phyloP scores from a whole-genome alignment of 1,140 invertebrate genomes.

The Drosophila simulans region DNA sequence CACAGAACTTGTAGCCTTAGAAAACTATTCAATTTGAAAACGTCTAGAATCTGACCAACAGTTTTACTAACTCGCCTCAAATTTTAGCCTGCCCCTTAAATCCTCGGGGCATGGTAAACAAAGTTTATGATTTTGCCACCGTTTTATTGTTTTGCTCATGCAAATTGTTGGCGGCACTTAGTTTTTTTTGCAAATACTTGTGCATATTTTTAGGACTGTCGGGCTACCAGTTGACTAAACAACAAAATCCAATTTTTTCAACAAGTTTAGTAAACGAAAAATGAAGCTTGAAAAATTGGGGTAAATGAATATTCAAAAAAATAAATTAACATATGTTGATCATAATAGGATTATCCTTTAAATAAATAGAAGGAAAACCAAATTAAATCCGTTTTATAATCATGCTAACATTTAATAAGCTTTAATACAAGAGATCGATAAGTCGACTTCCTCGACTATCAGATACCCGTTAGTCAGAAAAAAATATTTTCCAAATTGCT shows the following conservation, averaged over 20 bases:
- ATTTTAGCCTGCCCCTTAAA: constrained; percentile 28
- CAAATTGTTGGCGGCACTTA: constrained; percentile 72
- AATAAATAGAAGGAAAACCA: background rate
- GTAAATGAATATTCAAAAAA: too few species aligned
- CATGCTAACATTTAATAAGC: background rate
- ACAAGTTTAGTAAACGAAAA: constrained; percentile 31
- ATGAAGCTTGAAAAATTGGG: background rate
- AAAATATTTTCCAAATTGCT: too few species aligned
- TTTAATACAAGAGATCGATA: background rate
- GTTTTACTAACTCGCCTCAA: constrained; percentile 13
- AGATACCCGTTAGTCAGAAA: too few species aligned
- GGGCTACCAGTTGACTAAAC: constrained; percentile 2
- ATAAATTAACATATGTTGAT: too few species aligned
- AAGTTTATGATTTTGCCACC: constrained; percentile 41
- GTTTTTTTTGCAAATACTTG: constrained; percentile 74
- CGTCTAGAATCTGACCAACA: constrained; percentile 1
- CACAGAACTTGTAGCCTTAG: too few species aligned
- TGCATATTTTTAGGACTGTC: constrained; percentile 61
- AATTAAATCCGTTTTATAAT: background rate
- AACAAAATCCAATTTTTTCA: constrained; percentile 40
- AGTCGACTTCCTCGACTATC: too few species aligned
- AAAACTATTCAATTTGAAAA: too few species aligned
- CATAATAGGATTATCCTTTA: background rate
- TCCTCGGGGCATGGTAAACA: constrained; percentile 20
- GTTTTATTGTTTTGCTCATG: constrained; percentile 52